Evolutionary conservation across 2,797 vertebrate species (phyloP).

Genomic region (Pelobates cultripes): DNA sequence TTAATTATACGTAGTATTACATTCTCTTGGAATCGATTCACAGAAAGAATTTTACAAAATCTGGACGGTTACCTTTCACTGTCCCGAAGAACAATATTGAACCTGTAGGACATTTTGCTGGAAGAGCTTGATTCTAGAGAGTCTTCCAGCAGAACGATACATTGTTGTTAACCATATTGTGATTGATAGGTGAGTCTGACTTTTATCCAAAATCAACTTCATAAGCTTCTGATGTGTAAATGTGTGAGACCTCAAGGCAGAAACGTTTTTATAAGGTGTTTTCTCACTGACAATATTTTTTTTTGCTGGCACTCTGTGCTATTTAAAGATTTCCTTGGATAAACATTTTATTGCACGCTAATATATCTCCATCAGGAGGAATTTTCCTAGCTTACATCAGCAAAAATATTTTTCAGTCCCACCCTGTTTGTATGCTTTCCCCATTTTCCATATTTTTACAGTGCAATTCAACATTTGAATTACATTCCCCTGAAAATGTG

Average conservation of each 20-base stretch:
- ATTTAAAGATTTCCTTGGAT: slow-evolving; percentile 34
- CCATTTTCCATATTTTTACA: too few relatives aligned
- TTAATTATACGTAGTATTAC: too few relatives aligned
- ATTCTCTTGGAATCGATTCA: too few relatives aligned
- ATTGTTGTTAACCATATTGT: slow-evolving; percentile 43
- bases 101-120: too few relatives aligned
- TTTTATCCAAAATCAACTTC: slow-evolving; percentile 68
- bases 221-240: slow-evolving; percentile 68
- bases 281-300: slow-evolving; percentile 64
- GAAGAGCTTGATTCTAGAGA: neutral
- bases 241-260: slow-evolving; percentile 65
- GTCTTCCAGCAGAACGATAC: neutral
- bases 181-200: slow-evolving; percentile 64
- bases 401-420: too few relatives aligned
- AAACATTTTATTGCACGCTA: slow-evolving; percentile 44
- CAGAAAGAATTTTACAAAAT: too few relatives aligned
- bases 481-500: too few relatives aligned
- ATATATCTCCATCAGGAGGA: neutral
- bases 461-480: too few relatives aligned
- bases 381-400: neutral
- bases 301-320: slow-evolving; percentile 30
- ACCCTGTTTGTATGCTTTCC: too few relatives aligned
- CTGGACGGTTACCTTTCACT: too few relatives aligned
- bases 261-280: slow-evolving; percentile 59
- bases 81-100: too few relatives aligned